Evolutionary conservation across 2,113 vertebrate genomes (phyloP).

Genomic region (Aleadryas rufinucha): DNA sequence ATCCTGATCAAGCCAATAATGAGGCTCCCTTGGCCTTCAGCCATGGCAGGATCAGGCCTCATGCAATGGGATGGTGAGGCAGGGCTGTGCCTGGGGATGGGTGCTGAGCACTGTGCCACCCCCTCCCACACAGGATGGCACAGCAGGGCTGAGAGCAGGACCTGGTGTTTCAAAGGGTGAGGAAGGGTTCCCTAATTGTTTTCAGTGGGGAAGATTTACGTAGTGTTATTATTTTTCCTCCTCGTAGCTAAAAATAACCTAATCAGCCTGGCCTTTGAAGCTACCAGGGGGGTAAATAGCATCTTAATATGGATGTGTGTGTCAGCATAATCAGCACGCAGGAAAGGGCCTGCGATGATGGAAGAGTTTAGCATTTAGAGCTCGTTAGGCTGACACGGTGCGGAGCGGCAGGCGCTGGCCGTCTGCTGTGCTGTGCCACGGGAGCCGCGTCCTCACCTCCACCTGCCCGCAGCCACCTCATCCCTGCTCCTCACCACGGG

Average conservation of each 20-base stretch:
- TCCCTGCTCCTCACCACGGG: accelerated
- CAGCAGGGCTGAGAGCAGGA: not conserved
- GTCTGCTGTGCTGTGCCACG: not conserved
- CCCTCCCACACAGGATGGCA: not conserved
- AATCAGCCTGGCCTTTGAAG: slow-evolving; percentile 63
- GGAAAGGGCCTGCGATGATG: slow-evolving; percentile 35
- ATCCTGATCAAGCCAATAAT: slow-evolving; percentile 15
- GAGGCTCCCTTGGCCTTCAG: not conserved
- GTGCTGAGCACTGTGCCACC: not conserved
- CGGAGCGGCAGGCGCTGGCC: not conserved
- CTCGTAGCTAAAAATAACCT: slow-evolving; percentile 53
- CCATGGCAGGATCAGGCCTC: not conserved
- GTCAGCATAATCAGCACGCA: slow-evolving; percentile 51
- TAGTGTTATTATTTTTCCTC: slow-evolving; percentile 8
- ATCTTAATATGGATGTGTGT: slow-evolving; percentile 57
- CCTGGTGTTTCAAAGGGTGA: not conserved
- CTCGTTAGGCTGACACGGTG: slow-evolving; percentile 30
- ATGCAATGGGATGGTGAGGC: accelerated
- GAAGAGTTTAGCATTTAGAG: slow-evolving; percentile 60
- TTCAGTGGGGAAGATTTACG: not conserved
- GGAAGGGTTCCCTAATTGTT: slow-evolving; percentile 16
- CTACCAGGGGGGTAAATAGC: slow-evolving; percentile 53
- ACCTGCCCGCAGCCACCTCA: accelerated
- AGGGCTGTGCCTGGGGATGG: not conserved
- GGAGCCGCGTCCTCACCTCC: accelerated